Evolutionary conservation across 2,113 vertebrate species (phyloP).

Genomic region (Globicephala melas): DNA sequence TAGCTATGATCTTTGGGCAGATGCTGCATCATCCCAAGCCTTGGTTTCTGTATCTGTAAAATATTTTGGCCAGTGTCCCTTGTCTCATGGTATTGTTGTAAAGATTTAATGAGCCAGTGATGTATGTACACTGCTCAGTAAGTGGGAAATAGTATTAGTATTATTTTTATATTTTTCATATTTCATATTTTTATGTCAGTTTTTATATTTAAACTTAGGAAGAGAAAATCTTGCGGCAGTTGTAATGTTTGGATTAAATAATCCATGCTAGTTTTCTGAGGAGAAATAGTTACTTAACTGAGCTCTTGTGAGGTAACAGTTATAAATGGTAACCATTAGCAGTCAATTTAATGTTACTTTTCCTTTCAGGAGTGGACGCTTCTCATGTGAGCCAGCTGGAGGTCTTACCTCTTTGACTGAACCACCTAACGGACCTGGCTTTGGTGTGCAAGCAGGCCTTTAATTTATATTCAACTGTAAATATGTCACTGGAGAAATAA

Average conservation of each 20-base stretch:
- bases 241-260: constrained; percentile 35
- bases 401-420: constrained; percentile 94
- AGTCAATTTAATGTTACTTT: constrained; percentile 49
- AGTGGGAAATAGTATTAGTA: not conserved
- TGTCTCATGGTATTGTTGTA: not conserved
- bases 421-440: constrained; percentile 94
- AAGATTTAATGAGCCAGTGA: not conserved
- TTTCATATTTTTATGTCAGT: not conserved
- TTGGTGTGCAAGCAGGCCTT: constrained; percentile 93
- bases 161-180: constrained; percentile 6
- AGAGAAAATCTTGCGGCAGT: not conserved
- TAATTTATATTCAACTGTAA: constrained; percentile 78
- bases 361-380: constrained; percentile 89
- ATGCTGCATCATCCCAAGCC: not conserved
- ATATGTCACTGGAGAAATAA: constrained; percentile 69
- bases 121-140: not conserved
- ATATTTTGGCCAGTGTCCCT: not conserved
- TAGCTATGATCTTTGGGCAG: not conserved
- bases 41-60: constrained; percentile 25
- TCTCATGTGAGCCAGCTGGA: constrained; percentile 97
- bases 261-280: not conserved
- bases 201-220: not conserved
- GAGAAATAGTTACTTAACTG: not conserved
- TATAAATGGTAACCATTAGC: not conserved
- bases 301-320: not conserved